Base-by-base conservation (phyloP, 2,797 vertebrate genomes). In the Stomatorhinus walkeri region DNA sequence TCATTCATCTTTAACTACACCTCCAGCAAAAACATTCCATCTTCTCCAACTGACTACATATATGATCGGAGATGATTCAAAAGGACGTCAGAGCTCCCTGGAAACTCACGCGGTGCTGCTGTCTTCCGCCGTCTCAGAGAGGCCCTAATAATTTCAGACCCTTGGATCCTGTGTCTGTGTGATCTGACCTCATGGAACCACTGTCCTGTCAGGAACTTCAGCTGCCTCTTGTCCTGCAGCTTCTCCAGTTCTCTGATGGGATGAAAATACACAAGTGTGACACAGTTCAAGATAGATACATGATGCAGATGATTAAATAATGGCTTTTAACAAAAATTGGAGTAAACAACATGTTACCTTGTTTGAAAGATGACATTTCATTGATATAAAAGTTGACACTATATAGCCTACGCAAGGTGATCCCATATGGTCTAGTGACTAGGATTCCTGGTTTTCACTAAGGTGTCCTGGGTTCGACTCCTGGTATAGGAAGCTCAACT, bases 151-250 rank as follows among this genome's bases (percentile, higher is more conserved):
- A 99, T 96, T 64, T 99, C 98, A 0, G 98, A 96, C 61, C 98
- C 98, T 0, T 99, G 97, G 91, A 98, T 97, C 92, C 93, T 94
- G 94, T 99, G 98, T 89, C 98, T 96, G 91, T 93, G 97, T 0
- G 97, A 97, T 91, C 99, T 99, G 72, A 95, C 97, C 91, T 98
- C 96, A 43, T 99, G 99, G 95, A 99, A 99, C 98, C 98, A 99
- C 54, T 99, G 97, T 19, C 98, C 98, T 0, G 97, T 98, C 95
- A 98, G 96, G 90, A 97, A 97, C 95, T 98, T 99, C 4, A 97
- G 93, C 88, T 96, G 95, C 54, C 92, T 90, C 8, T 94, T 94
- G n/a, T 96, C 92, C 87, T 94, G 92, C 48, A 96, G 93, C 90
- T 94, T 94, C 92, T 97, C 96, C 92, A 99, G 95, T 89, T 96